These are phyloP conservation scores for Gymnarchus niloticus DNA, from an alignment of 2,113 vertebrate species.

Conservation along the genomic window DNA sequence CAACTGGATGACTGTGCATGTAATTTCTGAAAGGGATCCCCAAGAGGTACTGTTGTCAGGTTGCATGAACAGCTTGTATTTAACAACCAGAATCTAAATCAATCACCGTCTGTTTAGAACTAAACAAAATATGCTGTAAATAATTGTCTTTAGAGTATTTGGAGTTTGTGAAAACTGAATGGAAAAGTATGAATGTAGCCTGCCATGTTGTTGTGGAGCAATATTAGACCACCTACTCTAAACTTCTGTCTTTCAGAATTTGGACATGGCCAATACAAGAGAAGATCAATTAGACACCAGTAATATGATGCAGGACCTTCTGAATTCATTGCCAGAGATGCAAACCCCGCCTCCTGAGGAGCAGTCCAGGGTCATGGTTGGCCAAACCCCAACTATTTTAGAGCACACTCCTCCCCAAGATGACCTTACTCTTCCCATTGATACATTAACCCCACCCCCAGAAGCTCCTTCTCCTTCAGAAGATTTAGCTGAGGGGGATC, in stretches of 20 bases:
- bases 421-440: constrained; percentile 52
- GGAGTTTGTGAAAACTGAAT: neutral
- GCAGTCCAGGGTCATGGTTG: constrained; percentile 28
- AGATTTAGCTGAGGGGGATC: constrained; percentile 30
- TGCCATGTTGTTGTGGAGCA: neutral
- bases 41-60: neutral
- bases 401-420: constrained; percentile 49
- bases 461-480: constrained; percentile 41
- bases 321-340: constrained; percentile 52
- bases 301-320: constrained; percentile 27
- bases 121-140: neutral
- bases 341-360: constrained; percentile 67
- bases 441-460: constrained; percentile 64
- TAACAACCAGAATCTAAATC: neutral
- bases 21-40: neutral
- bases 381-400: constrained; percentile 38
- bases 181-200: neutral
- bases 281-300: constrained; percentile 32
- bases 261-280: constrained; percentile 22
- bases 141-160: neutral
- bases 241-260: constrained; percentile 29
- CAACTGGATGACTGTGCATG: neutral
- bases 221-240: neutral
- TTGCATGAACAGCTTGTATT: neutral
- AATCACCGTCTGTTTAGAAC: neutral